A percentile compares a stretch with the other conserved stretches of the same genome.
These are phyloP conservation scores for Anarsia innoxiella DNA, from an alignment of 2,888 invertebrate species.

Conservation along the genomic window DNA sequence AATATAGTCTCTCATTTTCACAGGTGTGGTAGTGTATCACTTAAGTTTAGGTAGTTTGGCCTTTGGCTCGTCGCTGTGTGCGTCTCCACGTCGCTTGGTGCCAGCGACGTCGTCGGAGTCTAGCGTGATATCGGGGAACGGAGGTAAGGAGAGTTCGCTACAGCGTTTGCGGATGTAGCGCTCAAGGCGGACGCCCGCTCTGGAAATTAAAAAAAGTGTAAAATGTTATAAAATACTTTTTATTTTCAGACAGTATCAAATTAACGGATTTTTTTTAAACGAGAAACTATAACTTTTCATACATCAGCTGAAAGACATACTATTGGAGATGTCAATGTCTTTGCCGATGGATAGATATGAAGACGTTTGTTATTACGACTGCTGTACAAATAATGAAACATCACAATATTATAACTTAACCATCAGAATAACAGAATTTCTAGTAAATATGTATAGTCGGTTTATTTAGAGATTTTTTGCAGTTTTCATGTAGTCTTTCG, in stretches of 20 bases:
- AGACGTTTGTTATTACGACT: no score
- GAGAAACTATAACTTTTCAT: not conserved
- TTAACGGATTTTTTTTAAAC: not conserved
- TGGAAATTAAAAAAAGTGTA: no score
- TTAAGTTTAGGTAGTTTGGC: constrained; percentile 44
- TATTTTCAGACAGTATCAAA: not conserved
- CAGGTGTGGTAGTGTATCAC: constrained; percentile 36
- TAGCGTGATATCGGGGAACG: constrained; percentile 55
- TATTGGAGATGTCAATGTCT: not conserved
- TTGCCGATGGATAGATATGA: no score
- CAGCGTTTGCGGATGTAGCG: constrained; percentile 83
- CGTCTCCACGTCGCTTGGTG: constrained; percentile 23
- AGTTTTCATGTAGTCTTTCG: not conserved
- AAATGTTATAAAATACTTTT: not conserved
- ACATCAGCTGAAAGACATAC: not conserved
- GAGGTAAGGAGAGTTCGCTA: constrained; percentile 77
- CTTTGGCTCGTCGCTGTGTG: constrained; percentile 27
- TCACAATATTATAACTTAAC: no score
- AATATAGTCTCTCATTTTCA: constrained; percentile 42
- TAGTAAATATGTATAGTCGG: no score
- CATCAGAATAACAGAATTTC: no score
- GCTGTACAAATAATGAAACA: no score
- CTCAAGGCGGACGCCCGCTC: constrained; percentile 83
- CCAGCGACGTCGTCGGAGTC: constrained; percentile 12
- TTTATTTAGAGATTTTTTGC: no score